These are phyloP conservation scores for Calonectris borealis DNA, from an alignment of 2,113 vertebrate species.

Conservation along the genomic window DNA sequence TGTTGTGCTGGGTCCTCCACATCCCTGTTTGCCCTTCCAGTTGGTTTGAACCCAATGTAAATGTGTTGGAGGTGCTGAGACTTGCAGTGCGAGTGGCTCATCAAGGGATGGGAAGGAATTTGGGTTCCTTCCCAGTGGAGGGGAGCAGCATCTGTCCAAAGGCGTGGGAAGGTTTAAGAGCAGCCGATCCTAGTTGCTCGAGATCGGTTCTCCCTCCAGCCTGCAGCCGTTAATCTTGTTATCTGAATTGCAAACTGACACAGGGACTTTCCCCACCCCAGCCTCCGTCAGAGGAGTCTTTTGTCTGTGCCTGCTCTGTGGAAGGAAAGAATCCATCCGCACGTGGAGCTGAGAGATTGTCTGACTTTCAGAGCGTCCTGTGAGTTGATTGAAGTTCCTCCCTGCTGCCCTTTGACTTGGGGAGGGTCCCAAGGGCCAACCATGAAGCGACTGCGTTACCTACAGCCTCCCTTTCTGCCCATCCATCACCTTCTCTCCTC, in stretches of 20 bases:
- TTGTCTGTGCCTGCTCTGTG: neutral
- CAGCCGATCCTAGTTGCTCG: neutral
- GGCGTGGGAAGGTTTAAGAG: neutral
- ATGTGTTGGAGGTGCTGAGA: neutral
- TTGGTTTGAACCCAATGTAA: neutral
- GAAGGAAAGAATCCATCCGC: neutral
- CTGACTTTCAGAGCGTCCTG: neutral
- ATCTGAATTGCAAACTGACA: neutral
- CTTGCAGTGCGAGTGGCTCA: neutral
- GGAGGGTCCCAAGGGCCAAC: neutral
- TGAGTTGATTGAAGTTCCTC: neutral
- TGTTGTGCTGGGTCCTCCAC: neutral
- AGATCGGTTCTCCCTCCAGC: neutral
- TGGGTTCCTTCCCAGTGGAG: neutral
- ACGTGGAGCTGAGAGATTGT: neutral
- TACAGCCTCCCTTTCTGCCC: neutral
- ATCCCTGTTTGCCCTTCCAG: neutral
- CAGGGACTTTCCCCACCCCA: neutral
- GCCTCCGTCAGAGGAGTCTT: neutral
- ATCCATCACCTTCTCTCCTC: neutral
- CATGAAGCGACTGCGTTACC: rapidly evolving
- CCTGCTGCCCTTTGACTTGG: neutral
- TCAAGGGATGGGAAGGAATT: neutral
- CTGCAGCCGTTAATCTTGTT: neutral
- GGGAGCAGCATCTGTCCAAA: neutral